Base-by-base conservation (phyloP, 2,797 vertebrate species). In the Mormyrops boulengeri region DNA sequence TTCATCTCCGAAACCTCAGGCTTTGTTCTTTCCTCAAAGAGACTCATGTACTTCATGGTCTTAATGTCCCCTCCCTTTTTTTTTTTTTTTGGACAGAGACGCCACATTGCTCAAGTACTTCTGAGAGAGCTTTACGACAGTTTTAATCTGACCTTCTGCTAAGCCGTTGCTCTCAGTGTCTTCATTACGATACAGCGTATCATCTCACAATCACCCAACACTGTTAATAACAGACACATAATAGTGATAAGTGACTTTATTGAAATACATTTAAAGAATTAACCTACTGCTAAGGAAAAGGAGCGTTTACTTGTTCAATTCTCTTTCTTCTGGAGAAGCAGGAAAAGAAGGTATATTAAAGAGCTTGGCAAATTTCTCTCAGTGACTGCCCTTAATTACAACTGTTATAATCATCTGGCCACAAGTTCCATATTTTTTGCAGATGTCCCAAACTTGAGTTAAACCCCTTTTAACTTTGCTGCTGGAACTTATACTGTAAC, bases 1-100 rank as follows among this genome's bases (percentile, higher is more conserved):
- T 96, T 96, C 94, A 95, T 94, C 94, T 95, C 44, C 90, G 91
- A 92, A 94, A 93, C 94, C 95, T 94, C 94, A 94, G 94, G 93
- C 95, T 96, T 95, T 95, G 91, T 95, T 95, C 95, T 95, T 93
- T 92, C 91, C 95, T 95, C 92, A 92, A 94, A 95, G 94, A 94
- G 94, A 94, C 93, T 93, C 93, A 93, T 89, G 91, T 90, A 91
- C 94, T 93, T 94, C 91, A 92, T 90, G 93, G 94, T 94, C 94
- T 93, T 93, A 91, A 91, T 6, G 90, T 90, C 47, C 93, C 93
- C 91, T 90, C 85, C 90, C 89, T 90, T 89, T 34, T 73, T 47
- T 87, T 90, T 30, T 90, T 87, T 91, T 91, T 88, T 88, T 90
- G 34, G 41, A 47, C 77, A n/a, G 41, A 82, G 77, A 47, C 38